Evolutionary conservation across 1,140 invertebrate genomes (phyloP).

Genomic region (Brachionus rubens): DNA sequence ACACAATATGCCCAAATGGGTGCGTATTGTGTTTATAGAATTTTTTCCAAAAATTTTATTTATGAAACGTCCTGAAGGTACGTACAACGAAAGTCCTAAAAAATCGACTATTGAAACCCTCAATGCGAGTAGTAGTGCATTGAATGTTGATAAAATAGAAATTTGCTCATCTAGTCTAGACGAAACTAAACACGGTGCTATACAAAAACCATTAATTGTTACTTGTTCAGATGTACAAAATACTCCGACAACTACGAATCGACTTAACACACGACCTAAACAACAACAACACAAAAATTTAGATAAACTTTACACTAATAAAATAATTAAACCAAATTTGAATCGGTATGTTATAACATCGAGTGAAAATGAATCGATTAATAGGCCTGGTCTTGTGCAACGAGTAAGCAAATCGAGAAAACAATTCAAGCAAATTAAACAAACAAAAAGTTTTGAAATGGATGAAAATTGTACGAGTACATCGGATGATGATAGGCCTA

Average conservation of each 20-base stretch:
- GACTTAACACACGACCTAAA: not conserved
- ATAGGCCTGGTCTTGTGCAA: not conserved
- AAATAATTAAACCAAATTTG: not conserved
- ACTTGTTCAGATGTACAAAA: slow-evolving; percentile 15
- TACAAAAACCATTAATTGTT: not conserved
- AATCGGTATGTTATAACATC: slow-evolving; percentile 17
- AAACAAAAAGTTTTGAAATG: not conserved
- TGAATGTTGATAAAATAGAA: not conserved
- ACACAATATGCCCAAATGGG: slow-evolving; percentile 59
- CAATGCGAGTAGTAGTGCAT: too few species aligned
- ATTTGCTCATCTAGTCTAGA: slow-evolving; percentile 3
- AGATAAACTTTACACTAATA: not conserved
- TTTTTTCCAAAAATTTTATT: slow-evolving; percentile 57
- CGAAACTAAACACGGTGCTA: not conserved
- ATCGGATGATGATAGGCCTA: slow-evolving; percentile 16
- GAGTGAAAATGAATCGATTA: slow-evolving; percentile 7
- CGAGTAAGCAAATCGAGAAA: not conserved
- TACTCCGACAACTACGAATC: too few species aligned
- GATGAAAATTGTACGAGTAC: not conserved
- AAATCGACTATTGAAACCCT: too few species aligned
- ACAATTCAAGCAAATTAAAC: not conserved
- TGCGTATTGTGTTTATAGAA: slow-evolving; percentile 57
- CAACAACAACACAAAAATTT: slow-evolving; percentile 4
- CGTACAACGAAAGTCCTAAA: too few species aligned
- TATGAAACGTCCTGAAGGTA: slow-evolving; percentile 55